phyloP scores from a whole-genome alignment of 2,888 invertebrate genomes.

The Acleris holmiana region DNA sequence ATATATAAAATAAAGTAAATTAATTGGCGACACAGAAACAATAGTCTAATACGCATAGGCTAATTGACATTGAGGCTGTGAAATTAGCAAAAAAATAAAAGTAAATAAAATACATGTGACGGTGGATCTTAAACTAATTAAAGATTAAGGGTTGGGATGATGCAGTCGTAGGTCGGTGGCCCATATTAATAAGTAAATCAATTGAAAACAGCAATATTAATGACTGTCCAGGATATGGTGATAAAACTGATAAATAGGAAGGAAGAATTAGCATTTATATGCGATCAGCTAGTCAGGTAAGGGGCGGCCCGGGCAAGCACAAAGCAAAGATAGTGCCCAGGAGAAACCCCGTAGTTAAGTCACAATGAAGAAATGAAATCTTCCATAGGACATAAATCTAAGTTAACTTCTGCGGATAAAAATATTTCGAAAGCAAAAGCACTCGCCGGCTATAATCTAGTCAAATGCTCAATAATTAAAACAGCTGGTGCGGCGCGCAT shows the following conservation, averaged over 20 bases:
- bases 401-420: conserved; percentile 66
- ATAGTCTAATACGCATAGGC: conserved; percentile 84
- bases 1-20: conserved; percentile 60
- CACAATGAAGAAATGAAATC: conserved; percentile 75
- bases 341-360: conserved; percentile 75
- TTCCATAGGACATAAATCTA: conserved; percentile 80
- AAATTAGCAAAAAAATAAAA: conserved; percentile 82
- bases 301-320: conserved; percentile 61
- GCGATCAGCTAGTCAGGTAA: conserved; percentile 52
- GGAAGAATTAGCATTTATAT: conserved; percentile 64
- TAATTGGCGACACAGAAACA: conserved; percentile 83
- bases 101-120: conserved; percentile 67
- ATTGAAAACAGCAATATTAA: conserved; percentile 65
- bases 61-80: conserved; percentile 84
- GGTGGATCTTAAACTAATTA: conserved; percentile 74
- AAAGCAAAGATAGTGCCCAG: conserved; percentile 67
- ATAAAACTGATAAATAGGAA: conserved; percentile 59
- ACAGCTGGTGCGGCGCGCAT: conserved; percentile 54
- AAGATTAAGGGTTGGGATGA: conserved; percentile 61
- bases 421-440: conserved; percentile 61
- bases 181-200: conserved; percentile 81
- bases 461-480: conserved; percentile 73
- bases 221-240: conserved; percentile 66
- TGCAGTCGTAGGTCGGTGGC: conserved; percentile 73
- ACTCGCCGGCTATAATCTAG: conserved; percentile 52